Evolutionary conservation across 2,113 vertebrate species (phyloP).

Genomic region (Marmota monax): DNA sequence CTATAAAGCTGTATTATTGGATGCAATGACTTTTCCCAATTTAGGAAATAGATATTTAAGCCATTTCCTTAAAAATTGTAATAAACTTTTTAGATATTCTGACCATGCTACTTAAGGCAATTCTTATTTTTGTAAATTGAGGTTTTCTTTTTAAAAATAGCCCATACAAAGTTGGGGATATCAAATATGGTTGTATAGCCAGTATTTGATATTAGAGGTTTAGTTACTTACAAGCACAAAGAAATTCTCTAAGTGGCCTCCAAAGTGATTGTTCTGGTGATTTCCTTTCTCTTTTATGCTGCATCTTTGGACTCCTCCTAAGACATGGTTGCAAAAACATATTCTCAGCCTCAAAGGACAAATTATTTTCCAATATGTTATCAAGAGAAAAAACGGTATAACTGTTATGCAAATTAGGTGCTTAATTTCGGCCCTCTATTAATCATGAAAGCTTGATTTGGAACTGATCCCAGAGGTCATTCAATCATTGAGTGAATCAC

Average conservation of each 20-base stretch:
- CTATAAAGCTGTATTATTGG: not conserved
- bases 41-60: not conserved
- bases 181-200: not conserved
- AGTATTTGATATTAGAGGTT: not conserved
- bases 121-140: slow-evolving; percentile 32
- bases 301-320: not conserved
- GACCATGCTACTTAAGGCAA: not conserved
- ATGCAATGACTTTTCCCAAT: not conserved
- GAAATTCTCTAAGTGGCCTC: not conserved
- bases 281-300: not conserved
- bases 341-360: slow-evolving; percentile 36
- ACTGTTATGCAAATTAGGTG: slow-evolving; percentile 28
- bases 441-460: slow-evolving; percentile 48
- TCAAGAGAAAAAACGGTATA: slow-evolving; percentile 59
- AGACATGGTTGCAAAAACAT: not conserved
- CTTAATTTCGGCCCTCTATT: slow-evolving; percentile 26
- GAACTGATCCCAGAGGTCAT: not conserved
- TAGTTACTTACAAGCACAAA: not conserved
- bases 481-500: not conserved
- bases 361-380: slow-evolving; percentile 62
- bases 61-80: not conserved
- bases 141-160: not conserved
- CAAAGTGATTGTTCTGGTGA: not conserved
- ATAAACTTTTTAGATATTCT: not conserved
- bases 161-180: not conserved